These are phyloP conservation scores for Corvus cornix DNA, from an alignment of 2,113 vertebrate genomes.

Conservation along the genomic window DNA sequence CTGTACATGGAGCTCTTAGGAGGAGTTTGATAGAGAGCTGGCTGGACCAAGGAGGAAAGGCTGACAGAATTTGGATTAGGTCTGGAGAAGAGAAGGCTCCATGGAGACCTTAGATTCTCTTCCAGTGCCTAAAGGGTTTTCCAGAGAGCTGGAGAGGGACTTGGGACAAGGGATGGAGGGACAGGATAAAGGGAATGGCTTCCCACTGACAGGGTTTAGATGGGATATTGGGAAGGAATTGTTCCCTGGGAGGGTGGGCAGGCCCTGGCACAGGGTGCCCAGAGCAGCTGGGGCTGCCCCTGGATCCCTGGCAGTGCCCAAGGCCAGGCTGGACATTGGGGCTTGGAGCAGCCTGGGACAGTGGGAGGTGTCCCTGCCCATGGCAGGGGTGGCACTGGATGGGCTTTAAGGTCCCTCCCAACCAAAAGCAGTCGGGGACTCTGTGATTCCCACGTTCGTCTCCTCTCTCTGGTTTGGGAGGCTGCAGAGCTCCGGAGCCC, in stretches of 20 bases:
- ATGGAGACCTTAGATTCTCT: fast-evolving
- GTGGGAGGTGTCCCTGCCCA: not conserved
- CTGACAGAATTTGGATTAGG: not conserved
- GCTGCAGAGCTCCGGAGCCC: not conserved
- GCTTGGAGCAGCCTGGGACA: not conserved
- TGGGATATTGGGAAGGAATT: not conserved
- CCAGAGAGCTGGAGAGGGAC: not conserved
- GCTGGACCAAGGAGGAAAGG: not conserved
- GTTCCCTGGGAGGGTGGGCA: fast-evolving
- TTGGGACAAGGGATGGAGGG: not conserved
- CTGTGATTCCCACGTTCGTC: not conserved
- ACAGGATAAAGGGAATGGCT: not conserved
- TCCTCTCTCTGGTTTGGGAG: too few species aligned
- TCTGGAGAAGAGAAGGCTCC: not conserved
- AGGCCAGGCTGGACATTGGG: not conserved
- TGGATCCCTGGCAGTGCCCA: not conserved
- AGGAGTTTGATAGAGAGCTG: not conserved
- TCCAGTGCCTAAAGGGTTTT: not conserved
- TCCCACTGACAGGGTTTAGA: fast-evolving
- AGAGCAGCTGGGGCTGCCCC: not conserved
- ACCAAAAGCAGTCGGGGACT: too few species aligned
- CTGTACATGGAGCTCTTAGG: fast-evolving
- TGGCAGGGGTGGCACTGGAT: not conserved
- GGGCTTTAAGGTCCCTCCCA: not conserved
- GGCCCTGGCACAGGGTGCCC: not conserved